phyloP scores from a whole-genome alignment of 1,140 invertebrate species.

The Sminthurinus signatus region DNA sequence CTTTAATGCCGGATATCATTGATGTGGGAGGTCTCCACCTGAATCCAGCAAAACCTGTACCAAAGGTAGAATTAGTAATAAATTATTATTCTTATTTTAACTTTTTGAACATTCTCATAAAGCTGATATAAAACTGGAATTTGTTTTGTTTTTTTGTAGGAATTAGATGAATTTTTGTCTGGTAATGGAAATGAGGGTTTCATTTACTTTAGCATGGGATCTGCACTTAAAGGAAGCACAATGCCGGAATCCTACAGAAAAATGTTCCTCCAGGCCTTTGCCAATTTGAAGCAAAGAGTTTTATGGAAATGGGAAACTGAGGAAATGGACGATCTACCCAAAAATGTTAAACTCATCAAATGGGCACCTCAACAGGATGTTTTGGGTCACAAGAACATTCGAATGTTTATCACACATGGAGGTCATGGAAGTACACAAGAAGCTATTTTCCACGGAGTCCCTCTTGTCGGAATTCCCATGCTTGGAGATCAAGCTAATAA shows the following conservation, averaged over 20 bases:
- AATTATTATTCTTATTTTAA: too few species aligned
- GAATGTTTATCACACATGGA: slow-evolving; percentile 43
- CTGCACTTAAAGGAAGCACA: slow-evolving; percentile 30
- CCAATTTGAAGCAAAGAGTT: slow-evolving; percentile 42
- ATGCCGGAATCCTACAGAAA: slow-evolving; percentile 46
- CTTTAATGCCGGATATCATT: slow-evolving; percentile 6
- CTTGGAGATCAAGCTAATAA: slow-evolving; percentile 30
- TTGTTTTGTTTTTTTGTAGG: slow-evolving; percentile 4
- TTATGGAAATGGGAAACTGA: slow-evolving; percentile 46
- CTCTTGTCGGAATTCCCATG: slow-evolving; percentile 46
- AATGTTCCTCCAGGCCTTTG: slow-evolving; percentile 43
- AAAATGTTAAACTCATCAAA: slow-evolving; percentile 62
- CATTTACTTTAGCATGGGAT: slow-evolving; percentile 15
- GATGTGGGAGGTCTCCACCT: slow-evolving; percentile 36
- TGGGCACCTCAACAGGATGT: slow-evolving; percentile 75
- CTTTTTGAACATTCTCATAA: too few species aligned
- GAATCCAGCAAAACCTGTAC: slow-evolving; percentile 26
- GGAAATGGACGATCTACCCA: slow-evolving; percentile 46
- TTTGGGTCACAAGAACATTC: slow-evolving; percentile 54
- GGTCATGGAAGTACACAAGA: slow-evolving; percentile 46
- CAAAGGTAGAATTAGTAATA: slow-evolving; percentile 46
- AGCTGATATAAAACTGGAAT: too few species aligned
- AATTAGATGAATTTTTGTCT: slow-evolving; percentile 5
- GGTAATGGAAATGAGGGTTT: slow-evolving; percentile 8
- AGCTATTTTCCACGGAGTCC: slow-evolving; percentile 56